Conservation (phyloP, 2,888 invertebrate species). For the Stenotaenia linearis region DNA sequence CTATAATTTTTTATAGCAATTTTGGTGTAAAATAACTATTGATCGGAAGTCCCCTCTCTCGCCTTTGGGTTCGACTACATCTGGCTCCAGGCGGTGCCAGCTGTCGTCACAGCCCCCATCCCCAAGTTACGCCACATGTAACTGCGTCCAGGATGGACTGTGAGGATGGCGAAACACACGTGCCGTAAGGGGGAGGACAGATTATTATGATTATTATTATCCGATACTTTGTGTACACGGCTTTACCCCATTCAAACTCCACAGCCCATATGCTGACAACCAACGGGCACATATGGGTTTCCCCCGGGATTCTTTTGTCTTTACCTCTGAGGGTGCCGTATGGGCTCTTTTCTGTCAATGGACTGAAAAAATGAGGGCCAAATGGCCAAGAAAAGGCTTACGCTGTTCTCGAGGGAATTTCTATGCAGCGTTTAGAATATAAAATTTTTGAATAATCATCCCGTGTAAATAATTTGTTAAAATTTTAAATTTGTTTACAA, state of each 20-base stretch:
- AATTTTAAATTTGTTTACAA: not conserved
- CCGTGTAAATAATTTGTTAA: not conserved
- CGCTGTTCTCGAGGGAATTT: not conserved
- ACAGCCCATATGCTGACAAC: not conserved
- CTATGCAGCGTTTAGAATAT: not conserved
- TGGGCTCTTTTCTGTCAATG: not conserved
- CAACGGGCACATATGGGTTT: not conserved
- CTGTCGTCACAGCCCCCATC: not conserved
- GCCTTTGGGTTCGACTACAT: not conserved
- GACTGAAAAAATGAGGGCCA: not conserved
- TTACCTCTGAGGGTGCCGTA: not conserved
- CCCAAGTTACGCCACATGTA: not conserved
- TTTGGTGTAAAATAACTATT: not conserved
- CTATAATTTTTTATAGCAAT: not conserved
- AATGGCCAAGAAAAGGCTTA: not conserved
- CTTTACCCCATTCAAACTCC: not conserved
- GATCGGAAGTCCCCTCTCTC: not conserved
- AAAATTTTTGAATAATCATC: not conserved
- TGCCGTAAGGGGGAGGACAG: not conserved
- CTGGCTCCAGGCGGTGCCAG: not conserved
- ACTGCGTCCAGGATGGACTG: not conserved
- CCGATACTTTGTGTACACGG: conserved; percentile 9
- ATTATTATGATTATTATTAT: conserved; percentile 9
- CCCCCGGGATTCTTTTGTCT: not conserved
- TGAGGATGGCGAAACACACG: not conserved